Percentiles rank a stretch among this genome's conserved stretches.
Evolutionary conservation across 1,140 invertebrate genomes (phyloP).

Genomic region (Drosophila ohnishii): DNA sequence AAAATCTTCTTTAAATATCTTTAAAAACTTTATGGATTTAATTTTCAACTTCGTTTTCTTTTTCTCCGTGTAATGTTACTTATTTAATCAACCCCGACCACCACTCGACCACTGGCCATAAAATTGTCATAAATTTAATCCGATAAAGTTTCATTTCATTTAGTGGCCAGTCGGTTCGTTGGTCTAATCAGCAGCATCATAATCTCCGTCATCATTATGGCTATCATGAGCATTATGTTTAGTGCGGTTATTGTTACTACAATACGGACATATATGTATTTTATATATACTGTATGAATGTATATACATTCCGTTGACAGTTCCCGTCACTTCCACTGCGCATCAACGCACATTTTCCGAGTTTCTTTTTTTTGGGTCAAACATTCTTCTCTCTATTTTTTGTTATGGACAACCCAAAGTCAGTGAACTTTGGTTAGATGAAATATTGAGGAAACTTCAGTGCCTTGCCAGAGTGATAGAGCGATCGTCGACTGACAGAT

Average conservation of each 20-base stretch:
- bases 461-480: constrained; percentile 27
- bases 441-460: constrained; percentile 42
- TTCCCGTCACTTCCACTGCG: constrained; percentile 47
- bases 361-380: constrained; percentile 63
- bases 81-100: constrained; percentile 7
- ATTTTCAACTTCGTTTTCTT: background rate
- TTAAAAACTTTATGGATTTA: background rate
- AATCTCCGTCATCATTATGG: constrained; percentile 34
- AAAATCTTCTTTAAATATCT: too few relatives aligned
- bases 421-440: constrained; percentile 63
- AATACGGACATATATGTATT: background rate
- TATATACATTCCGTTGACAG: constrained; percentile 52
- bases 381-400: constrained; percentile 34
- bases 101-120: constrained; percentile 39
- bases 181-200: constrained; percentile 54
- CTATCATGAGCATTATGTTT: constrained; percentile 45
- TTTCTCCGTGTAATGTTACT: constrained; percentile 10
- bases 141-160: constrained; percentile 75
- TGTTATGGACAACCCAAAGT: constrained; percentile 24
- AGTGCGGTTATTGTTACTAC: constrained; percentile 39
- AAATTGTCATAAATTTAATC: constrained; percentile 79
- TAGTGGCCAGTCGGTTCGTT: constrained; percentile 24
- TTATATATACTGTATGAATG: background rate
- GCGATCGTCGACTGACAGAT: constrained; percentile 17
- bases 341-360: constrained; percentile 54